phyloP scores from a whole-genome alignment of 2,888 invertebrate genomes.

The Agrilus mali region DNA sequence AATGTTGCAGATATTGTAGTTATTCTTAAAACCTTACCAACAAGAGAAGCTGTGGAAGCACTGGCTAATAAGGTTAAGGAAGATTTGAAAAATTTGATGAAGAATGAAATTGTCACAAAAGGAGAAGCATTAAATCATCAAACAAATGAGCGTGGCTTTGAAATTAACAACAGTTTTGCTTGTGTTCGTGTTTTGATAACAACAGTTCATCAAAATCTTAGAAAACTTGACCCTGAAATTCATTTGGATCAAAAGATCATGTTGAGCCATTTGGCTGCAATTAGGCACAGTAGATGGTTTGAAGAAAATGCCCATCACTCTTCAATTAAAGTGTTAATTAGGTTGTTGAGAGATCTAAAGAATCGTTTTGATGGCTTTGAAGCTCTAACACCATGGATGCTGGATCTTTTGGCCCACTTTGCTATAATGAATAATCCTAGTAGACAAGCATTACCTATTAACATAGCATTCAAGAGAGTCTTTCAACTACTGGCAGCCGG shows the following conservation, averaged over 20 bases:
- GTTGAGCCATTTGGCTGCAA: conserved; percentile 83
- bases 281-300: conserved; percentile 94
- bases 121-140: conserved; percentile 41
- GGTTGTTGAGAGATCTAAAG: conserved; percentile 85
- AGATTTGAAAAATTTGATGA: conserved; percentile 67
- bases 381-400: conserved; percentile 91
- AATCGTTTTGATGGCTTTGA: conserved; percentile 81
- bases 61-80: conserved; percentile 78
- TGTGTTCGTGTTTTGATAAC: conserved; percentile 85
- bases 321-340: conserved; percentile 82
- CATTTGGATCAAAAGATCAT: conserved; percentile 64
- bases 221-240: conserved; percentile 84
- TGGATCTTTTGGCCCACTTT: conserved; percentile 90
- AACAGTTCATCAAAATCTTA: conserved; percentile 85
- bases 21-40: conserved; percentile 90
- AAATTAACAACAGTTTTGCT: conserved; percentile 73
- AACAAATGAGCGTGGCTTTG: conserved; percentile 72
- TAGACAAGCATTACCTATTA: conserved; percentile 82
- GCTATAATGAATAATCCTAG: conserved; percentile 94
- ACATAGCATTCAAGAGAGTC: conserved; percentile 80
- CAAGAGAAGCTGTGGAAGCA: conserved; percentile 88
- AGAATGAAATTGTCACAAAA: conserved; percentile 48
- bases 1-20: conserved; percentile 95
- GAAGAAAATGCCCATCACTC: conserved; percentile 97
- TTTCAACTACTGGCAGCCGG: conserved; percentile 89